Conservation (phyloP, 2,888 invertebrate species). For the Chironomus tentans region DNA sequence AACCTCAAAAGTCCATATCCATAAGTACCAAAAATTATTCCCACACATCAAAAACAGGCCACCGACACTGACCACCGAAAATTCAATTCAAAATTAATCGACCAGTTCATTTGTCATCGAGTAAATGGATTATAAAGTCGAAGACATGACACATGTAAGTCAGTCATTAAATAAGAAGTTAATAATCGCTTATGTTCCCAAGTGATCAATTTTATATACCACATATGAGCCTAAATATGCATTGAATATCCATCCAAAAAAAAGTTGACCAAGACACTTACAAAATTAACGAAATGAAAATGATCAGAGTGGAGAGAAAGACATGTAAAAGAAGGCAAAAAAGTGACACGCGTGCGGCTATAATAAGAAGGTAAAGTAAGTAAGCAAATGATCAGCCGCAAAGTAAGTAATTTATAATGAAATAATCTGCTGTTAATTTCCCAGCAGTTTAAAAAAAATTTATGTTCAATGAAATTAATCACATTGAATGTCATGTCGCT, state of each 20-base stretch:
- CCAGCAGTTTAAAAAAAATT: neutral
- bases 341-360: neutral
- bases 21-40: neutral
- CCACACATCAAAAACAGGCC: neutral
- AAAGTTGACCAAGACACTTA: no score
- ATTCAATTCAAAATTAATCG: neutral
- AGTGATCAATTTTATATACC: neutral
- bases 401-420: neutral
- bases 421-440: neutral
- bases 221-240: neutral
- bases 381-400: neutral
- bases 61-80: neutral
- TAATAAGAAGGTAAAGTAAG: neutral
- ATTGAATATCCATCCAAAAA: no score
- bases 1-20: no score
- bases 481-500: neutral
- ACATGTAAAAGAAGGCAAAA: neutral
- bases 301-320: neutral
- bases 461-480: slow-evolving; percentile 20
- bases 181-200: neutral
- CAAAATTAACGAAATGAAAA: no score
- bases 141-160: neutral
- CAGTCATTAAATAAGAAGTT: neutral
- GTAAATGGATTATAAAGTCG: neutral
- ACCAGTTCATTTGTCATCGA: neutral